A percentile compares a stretch with the other conserved stretches of the same genome.
Conservation (phyloP, 1,140 invertebrate species). For the Formica selysi region DNA sequence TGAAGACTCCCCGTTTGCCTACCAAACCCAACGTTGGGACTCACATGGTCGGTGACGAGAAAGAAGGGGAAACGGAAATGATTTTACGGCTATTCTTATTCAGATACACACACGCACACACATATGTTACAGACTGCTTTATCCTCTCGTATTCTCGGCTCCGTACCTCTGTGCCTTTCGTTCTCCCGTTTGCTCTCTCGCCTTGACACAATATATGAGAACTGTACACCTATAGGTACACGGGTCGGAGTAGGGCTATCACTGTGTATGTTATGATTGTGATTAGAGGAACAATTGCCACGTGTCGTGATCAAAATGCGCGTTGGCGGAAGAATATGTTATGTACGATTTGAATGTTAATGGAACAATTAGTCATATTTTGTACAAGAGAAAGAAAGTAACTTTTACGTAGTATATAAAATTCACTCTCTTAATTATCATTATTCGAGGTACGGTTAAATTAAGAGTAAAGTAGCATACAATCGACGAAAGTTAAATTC, state of each 20-base stretch:
- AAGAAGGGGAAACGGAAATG: conserved; percentile 72
- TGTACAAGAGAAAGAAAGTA: neutral
- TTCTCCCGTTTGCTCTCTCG: neutral
- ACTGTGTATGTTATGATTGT: neutral
- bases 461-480: neutral
- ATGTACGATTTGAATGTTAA: neutral
- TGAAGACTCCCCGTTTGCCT: conserved; percentile 49
- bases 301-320: neutral
- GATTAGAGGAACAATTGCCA: neutral
- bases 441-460: neutral
- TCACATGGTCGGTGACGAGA: conserved; percentile 38
- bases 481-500: conserved; percentile 5
- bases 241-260: neutral
- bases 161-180: neutral
- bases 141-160: neutral
- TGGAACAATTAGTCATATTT: neutral
- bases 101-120: neutral
- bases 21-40: conserved; percentile 48
- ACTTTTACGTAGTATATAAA: neutral
- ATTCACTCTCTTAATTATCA: neutral
- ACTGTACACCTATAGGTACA: neutral
- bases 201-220: neutral
- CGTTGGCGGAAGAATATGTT: neutral
- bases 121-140: neutral
- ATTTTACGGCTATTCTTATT: conserved; percentile 67